Base-by-base conservation (phyloP, 1,140 invertebrate genomes). In the Cotesia chilonis region DNA sequence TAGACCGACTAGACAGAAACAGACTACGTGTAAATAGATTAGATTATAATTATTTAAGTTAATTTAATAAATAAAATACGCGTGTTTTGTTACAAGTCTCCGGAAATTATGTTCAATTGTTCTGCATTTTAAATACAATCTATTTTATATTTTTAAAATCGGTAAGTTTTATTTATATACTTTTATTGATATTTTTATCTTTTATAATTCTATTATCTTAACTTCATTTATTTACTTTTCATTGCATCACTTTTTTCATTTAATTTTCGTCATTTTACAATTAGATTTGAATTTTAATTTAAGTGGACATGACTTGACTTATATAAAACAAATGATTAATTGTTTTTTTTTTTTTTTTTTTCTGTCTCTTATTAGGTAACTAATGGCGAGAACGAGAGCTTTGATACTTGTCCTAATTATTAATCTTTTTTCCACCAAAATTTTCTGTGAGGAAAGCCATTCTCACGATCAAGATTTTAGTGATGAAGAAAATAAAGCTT, bases 1-100 rank as follows among this genome's bases (percentile, higher is more conserved):
- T 60, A 61, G 59, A 68, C 41, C 35, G 41, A 47, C 4, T 47
- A 47, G 41, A 47, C 6, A 47, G 41, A 47, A 47, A 47, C 41
- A 7, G 41, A 47, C 17, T 73, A 73, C 71, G 71, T 73, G 71
- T 73, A 73, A 73, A 73, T 68, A 73, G 66, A 73, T 73, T 73
- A 68, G 57, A 68, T 73, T 68, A 68, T 55, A 73, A 73, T 73
- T 68, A 68, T 61, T 47, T 68, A 73, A 73, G 57, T 68, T 68
- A 73, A 68, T 68, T 68, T 38, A 68, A 47, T 70, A 60, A 35
- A 60, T 67, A 57, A 47, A 36, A 47, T 59, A 59, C 41, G 51
- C 59, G 38, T 12, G 41, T 68, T 68, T 68, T 60, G 17, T 59
- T 37, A 7, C 1, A 12, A 36, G 12, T 38, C 10, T 12, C 4